phyloP scores from a whole-genome alignment of 2,113 vertebrate species.

The Pangasianodon hypophthalmus region DNA sequence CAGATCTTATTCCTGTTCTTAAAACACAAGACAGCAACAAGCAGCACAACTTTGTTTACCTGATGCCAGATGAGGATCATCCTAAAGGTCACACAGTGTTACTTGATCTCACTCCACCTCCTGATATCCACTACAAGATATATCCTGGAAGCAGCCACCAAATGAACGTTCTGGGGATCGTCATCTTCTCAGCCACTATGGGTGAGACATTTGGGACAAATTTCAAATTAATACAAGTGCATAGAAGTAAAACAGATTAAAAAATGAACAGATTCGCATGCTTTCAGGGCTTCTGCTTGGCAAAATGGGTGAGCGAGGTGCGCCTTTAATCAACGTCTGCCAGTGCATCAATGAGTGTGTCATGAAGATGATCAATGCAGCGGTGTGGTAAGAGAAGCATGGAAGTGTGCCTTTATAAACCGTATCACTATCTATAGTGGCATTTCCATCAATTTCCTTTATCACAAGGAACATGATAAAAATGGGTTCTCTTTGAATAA shows the following conservation, averaged over 20 bases:
- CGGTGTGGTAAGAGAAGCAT: slow-evolving; percentile 77
- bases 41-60: slow-evolving; percentile 78
- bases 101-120: slow-evolving; percentile 82
- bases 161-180: slow-evolving; percentile 90
- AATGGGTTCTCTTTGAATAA: not conserved
- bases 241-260: not conserved
- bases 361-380: slow-evolving; percentile 88
- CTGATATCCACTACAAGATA: slow-evolving; percentile 79
- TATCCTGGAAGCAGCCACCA: slow-evolving; percentile 83
- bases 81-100: slow-evolving; percentile 73
- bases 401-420: not conserved
- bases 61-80: slow-evolving; percentile 75
- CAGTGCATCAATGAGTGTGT: slow-evolving; percentile 88
- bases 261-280: not conserved
- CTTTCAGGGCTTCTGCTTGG: slow-evolving; percentile 80
- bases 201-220: slow-evolving; percentile 68
- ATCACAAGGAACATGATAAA: not conserved
- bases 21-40: slow-evolving; percentile 63
- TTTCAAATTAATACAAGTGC: not conserved
- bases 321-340: slow-evolving; percentile 82
- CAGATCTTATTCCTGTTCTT: slow-evolving; percentile 76
- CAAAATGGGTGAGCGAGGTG: slow-evolving; percentile 83
- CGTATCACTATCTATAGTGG: not conserved
- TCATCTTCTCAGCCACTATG: slow-evolving; percentile 89
- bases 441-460: not conserved